Conservation (phyloP, 2,888 invertebrate species). For the Plebejus argus region DNA sequence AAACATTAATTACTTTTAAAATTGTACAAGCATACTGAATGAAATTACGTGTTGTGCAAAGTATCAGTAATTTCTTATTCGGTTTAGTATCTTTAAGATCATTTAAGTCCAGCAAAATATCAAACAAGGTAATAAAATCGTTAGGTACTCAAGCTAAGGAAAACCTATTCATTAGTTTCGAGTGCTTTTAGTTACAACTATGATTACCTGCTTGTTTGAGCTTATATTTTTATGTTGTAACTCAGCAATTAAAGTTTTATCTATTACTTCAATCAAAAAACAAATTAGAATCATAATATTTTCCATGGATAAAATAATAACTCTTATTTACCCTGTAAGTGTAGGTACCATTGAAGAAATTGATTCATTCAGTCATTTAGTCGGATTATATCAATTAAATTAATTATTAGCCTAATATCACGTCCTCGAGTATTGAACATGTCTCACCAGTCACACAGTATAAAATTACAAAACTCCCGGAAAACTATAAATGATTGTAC, state of each 20-base stretch:
- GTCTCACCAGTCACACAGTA: too few species aligned
- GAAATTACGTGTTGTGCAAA: not conserved
- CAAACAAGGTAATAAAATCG: conserved; percentile 12
- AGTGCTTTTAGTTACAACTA: not conserved
- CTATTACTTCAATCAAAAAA: too few species aligned
- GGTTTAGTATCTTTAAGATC: not conserved
- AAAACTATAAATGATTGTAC: too few species aligned
- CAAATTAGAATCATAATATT: too few species aligned
- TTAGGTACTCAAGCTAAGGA: not conserved
- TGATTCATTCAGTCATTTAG: too few species aligned
- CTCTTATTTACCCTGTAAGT: too few species aligned
- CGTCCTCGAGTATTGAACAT: too few species aligned
- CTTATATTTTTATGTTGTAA: not conserved
- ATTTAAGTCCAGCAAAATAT: not conserved
- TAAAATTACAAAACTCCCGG: too few species aligned
- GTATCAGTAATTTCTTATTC: not conserved
- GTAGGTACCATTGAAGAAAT: too few species aligned
- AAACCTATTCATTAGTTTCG: not conserved
- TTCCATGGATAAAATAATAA: too few species aligned
- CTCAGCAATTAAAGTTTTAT: not conserved
- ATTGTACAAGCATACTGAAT: not conserved
- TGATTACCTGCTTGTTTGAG: not conserved
- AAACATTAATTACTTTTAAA: not conserved
- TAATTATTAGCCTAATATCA: too few species aligned
- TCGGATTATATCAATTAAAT: too few species aligned